Evolutionary conservation across 2,888 invertebrate species (phyloP).

Genomic region (Tiliacea aurago): DNA sequence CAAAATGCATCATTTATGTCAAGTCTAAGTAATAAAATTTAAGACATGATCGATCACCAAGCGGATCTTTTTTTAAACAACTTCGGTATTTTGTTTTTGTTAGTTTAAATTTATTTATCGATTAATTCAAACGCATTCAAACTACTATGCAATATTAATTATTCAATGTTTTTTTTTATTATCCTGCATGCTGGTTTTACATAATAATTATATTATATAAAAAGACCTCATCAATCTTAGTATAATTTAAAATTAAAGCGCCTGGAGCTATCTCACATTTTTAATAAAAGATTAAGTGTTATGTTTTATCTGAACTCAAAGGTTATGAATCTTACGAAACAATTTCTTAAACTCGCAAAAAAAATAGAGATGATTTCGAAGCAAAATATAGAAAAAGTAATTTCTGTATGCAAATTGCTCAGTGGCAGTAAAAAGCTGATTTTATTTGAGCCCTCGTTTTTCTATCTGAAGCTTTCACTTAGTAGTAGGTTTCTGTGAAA

Average conservation of each 20-base stretch:
- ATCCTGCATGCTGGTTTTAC: not conserved
- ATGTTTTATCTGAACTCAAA: not conserved
- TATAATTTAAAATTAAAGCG: not conserved
- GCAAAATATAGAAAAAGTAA: conserved; percentile 8
- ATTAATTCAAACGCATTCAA: not conserved
- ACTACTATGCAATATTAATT: no score
- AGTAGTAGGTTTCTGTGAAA: not conserved
- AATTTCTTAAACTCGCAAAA: not conserved
- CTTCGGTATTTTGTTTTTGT: no score
- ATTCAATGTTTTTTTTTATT: not conserved
- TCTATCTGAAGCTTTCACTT: conserved; percentile 6
- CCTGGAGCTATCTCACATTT: not conserved
- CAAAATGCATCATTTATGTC: no score
- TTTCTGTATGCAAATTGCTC: conserved; percentile 49
- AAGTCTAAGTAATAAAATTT: not conserved
- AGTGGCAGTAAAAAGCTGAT: conserved; percentile 7
- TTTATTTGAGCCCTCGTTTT: conserved; percentile 14
- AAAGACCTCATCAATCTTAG: not conserved
- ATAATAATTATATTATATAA: no score
- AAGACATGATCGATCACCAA: not conserved
- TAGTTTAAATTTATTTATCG: not conserved
- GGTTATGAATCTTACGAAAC: not conserved
- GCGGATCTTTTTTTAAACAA: no score
- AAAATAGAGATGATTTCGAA: not conserved
- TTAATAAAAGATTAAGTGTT: not conserved